Conservation (phyloP, 2,113 vertebrate species). For the Sterna hirundo region DNA sequence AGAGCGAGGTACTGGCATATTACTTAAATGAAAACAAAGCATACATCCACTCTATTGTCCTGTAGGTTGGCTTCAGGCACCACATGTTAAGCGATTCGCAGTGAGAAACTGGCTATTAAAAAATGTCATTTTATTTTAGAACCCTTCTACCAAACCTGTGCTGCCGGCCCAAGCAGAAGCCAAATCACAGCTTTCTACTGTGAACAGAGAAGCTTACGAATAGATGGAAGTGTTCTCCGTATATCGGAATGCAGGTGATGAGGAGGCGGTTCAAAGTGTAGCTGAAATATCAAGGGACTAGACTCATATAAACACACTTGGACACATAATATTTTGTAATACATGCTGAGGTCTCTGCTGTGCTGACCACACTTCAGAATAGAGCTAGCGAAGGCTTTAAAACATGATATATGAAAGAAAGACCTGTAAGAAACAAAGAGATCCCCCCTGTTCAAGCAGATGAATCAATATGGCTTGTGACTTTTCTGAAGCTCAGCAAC, state of each 20-base stretch:
- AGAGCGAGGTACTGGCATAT: not conserved
- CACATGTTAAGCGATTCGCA: not conserved
- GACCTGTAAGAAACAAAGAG: not conserved
- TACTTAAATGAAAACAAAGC: not conserved
- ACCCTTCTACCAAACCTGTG: not conserved
- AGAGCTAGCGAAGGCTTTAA: not conserved
- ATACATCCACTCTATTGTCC: not conserved
- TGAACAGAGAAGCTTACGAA: not conserved
- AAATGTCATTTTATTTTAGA: not conserved
- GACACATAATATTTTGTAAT: not conserved
- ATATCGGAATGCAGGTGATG: not conserved
- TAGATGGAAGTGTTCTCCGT: not conserved
- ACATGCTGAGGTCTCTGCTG: not conserved
- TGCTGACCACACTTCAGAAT: not conserved
- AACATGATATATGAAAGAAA: not conserved
- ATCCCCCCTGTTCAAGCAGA: not conserved
- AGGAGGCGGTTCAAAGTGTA: not conserved
- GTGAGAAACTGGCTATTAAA: not conserved
- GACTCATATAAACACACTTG: not conserved
- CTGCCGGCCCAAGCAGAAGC: not conserved
- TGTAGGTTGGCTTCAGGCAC: not conserved
- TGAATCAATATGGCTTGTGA: not conserved
- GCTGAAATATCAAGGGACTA: not conserved
- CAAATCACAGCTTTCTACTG: not conserved
- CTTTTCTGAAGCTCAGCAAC: not conserved